Conservation (phyloP, 2,113 vertebrate genomes). For the Menura novaehollandiae region DNA sequence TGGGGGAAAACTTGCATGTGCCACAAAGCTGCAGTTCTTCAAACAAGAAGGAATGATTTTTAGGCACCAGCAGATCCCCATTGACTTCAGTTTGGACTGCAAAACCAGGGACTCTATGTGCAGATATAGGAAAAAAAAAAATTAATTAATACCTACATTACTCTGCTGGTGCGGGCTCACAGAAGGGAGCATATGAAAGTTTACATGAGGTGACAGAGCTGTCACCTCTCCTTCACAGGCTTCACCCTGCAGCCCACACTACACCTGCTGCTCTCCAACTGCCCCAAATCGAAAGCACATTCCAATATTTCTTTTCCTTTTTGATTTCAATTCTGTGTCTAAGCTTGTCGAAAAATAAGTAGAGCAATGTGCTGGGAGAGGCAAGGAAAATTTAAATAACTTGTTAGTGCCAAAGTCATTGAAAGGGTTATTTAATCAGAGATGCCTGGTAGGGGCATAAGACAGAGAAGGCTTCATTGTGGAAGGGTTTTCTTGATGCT, state of each 20-base stretch:
- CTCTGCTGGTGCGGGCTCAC: not conserved
- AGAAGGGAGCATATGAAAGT: not conserved
- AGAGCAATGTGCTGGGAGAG: not conserved
- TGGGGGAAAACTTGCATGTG: fast-evolving
- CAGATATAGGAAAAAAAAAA: not conserved
- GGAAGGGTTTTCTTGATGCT: not conserved
- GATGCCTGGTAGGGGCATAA: not conserved
- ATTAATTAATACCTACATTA: not conserved
- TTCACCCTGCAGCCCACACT: not conserved
- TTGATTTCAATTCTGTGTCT: not conserved
- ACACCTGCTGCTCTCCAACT: not conserved
- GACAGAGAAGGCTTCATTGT: not conserved
- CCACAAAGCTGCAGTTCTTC: not conserved
- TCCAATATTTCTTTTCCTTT: not conserved
- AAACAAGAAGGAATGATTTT: not conserved
- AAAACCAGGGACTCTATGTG: not conserved
- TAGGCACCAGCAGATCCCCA: not conserved
- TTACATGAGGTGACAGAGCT: not conserved
- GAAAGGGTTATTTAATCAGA: constrained; percentile 38
- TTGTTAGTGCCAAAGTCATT: not conserved
- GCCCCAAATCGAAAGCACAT: not conserved
- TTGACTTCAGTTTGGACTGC: not conserved
- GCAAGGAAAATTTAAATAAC: constrained; percentile 18
- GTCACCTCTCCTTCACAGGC: not conserved
- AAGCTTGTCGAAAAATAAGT: not conserved